Base-by-base conservation (phyloP, 2,113 vertebrate genomes). In the Oreochromis aureus region DNA sequence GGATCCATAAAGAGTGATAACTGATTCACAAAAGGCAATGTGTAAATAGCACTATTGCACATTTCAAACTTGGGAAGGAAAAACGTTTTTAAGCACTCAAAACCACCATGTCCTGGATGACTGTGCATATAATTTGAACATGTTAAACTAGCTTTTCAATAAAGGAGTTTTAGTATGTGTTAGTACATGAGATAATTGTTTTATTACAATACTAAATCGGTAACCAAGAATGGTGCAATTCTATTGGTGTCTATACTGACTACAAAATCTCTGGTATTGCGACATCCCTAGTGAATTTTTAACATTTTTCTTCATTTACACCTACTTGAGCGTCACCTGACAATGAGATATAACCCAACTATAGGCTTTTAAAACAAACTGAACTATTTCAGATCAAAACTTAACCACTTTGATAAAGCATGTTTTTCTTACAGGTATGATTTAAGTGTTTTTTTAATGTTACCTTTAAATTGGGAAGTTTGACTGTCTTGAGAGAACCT, bases 51-150 rank as follows among this genome's bases (percentile, higher is more conserved):
- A 19, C 18, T 66, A 36, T 1, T 18, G 9, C 6, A 2, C 18
- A 2, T 66, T 66, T 36, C 18, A 63, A 11, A 63, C 10, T 34
- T 0, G 1, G 0, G 18, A 36, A 66, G 59, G 10, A 63, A 36
- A 66, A n/a, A n/a, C 61, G 3, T 55, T 53, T 24, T 24, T 24
- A 24, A 46, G 44, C 51, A 54, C 51, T 54, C 5, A n/a, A 54
- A 9, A n/a, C 51, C 19, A n/a, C 51, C 19, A n/a, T 54, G 19
- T 15, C 44, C 44, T 15, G 44, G 44, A 46, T 46, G 44, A 46
- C 13, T 46, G 10, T 41, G 44, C 44, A 46, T 15, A 46, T 46
- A 46, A 46, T 46, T 15, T 46, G 6, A 46, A 46, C 44, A 6
- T 46, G 0, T 46, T 3, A 46, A 46, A 46, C 3, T 46, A 46